Conservation (phyloP, 1,140 invertebrate species). For the Metaphire vulgaris region DNA sequence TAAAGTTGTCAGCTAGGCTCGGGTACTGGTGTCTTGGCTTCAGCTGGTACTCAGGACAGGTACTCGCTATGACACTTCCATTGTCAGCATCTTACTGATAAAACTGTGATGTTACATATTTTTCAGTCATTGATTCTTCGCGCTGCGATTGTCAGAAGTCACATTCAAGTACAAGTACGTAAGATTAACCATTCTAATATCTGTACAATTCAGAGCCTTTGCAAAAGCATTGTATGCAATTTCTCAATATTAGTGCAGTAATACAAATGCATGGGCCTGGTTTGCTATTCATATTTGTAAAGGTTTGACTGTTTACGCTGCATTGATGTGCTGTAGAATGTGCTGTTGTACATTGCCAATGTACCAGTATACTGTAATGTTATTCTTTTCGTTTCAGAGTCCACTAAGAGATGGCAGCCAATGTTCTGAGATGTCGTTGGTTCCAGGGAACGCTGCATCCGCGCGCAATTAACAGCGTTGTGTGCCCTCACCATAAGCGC, state of each 20-base stretch:
- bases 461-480: not conserved
- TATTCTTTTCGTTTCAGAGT: not conserved
- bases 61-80: too few relatives aligned
- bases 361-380: too few relatives aligned
- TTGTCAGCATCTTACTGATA: not conserved
- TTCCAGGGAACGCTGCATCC: not conserved
- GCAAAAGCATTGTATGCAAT: too few relatives aligned
- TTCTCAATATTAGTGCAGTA: too few relatives aligned
- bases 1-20: not conserved
- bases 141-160: constrained; percentile 85
- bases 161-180: constrained; percentile 82
- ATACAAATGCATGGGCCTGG: too few relatives aligned
- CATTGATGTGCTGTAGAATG: too few relatives aligned
- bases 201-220: too few relatives aligned
- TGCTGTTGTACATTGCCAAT: too few relatives aligned
- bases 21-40: not conserved
- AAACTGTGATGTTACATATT: constrained; percentile 30
- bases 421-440: not conserved
- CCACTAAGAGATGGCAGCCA: not conserved
- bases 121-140: constrained; percentile 69
- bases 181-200: too few relatives aligned
- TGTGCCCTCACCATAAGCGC: not conserved
- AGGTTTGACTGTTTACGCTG: too few relatives aligned
- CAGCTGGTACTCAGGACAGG: too few relatives aligned
- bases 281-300: too few relatives aligned